These are phyloP conservation scores for Thunnus maccoyii DNA, from an alignment of 2,113 vertebrate genomes.

Conservation along the genomic window DNA sequence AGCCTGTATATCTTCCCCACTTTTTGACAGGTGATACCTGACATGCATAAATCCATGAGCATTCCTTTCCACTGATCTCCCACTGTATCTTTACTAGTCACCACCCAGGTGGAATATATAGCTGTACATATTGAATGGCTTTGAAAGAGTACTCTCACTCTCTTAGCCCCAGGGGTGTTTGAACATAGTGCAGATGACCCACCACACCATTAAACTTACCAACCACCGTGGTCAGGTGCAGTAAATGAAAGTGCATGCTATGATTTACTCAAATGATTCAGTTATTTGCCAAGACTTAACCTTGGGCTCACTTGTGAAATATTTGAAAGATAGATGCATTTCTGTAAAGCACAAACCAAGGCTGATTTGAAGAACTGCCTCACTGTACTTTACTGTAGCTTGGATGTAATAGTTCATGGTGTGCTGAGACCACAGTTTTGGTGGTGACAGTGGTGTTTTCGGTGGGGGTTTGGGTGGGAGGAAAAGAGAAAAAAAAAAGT, in stretches of 20 bases:
- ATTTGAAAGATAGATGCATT: conserved; percentile 4
- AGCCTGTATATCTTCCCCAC: conserved; percentile 58
- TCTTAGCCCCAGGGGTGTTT: conserved; percentile 41
- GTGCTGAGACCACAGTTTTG: conserved; percentile 26
- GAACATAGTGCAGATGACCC: conserved; percentile 65
- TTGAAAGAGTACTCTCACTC: conserved; percentile 30
- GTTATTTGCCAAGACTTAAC: conserved; percentile 44
- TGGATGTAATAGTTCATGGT: conserved; percentile 1
- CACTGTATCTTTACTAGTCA: conserved; percentile 57
- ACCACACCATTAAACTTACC: conserved; percentile 51
- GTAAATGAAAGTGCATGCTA: conserved; percentile 16
- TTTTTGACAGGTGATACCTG: conserved; percentile 70
- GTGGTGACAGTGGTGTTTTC: neutral
- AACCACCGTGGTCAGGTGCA: conserved; percentile 23
- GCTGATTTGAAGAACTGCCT: neutral
- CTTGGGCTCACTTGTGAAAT: conserved; percentile 36
- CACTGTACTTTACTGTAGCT: neutral
- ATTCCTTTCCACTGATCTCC: conserved; percentile 56
- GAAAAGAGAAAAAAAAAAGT: neutral
- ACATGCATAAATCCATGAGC: conserved; percentile 61
- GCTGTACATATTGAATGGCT: conserved; percentile 38
- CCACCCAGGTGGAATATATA: conserved; percentile 64
- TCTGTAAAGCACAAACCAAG: neutral
- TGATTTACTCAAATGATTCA: conserved; percentile 54
- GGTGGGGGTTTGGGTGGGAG: neutral